Base-by-base conservation (phyloP, 1,140 invertebrate genomes). In the Bombyx mandarina region DNA sequence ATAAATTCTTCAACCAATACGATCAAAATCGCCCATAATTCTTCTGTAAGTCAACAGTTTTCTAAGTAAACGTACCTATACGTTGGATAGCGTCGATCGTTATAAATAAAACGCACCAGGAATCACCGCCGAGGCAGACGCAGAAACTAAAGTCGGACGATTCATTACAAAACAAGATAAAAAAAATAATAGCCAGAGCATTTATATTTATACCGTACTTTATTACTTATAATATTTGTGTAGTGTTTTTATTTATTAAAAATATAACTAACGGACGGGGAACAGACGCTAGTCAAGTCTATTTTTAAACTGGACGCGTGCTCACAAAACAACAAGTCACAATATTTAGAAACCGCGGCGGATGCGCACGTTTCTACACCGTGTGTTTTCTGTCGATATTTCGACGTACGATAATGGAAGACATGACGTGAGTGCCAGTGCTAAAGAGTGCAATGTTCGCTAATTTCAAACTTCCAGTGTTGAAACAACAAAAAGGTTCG, bases 401-500 rank as follows among this genome's bases (percentile, higher is more conserved):
- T 42, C 26, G 8, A 4, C 50, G 18, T 52, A n/a, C 43, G 26
- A 58, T 45, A 45, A 54, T 54, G 53, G 43, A 22, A 26, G 22
- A 43, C 26, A 45, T 43, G 53, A 54, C 53, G 53, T 46, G 43
- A 56, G 58, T 67, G 69, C 51, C 43, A 62, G 71, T 69, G 67
- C 58, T 71, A 57, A 51, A 35, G 64, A 55, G 60, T 65, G 62
- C 59, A 60, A 86, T 86, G 83, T 84, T 86, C 52, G 68, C 73
- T 6, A 77, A 79, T 52, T 77, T 86, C 69, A 86, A 82, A 66
- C 62, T 82, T 51, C 76, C 75, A n/a, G 57, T 71, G 35, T 51
- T 79, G 58, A 75, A 77, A 54, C 69, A 77, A 54, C 69, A 77
- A 54, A 75, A 72, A 60, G 60, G 63, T 26, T 56, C 60, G 10